Evolutionary conservation across 2,797 vertebrate genomes (phyloP).

Genomic region (Hydrocynus forskahlii): DNA sequence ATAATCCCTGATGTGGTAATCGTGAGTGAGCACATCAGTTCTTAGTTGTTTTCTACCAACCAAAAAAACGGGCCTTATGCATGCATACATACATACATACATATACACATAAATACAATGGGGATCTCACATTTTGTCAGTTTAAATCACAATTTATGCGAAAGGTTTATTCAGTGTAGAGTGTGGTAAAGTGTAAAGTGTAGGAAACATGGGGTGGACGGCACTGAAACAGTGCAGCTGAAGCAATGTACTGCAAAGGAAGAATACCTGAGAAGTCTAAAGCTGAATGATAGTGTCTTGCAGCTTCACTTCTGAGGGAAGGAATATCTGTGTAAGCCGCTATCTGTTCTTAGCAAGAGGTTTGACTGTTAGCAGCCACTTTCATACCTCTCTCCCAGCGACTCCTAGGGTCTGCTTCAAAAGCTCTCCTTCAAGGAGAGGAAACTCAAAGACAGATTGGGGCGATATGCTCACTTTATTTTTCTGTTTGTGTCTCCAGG

Average conservation of each 20-base stretch:
- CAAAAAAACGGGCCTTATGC: too few species aligned
- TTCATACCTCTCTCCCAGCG: conserved; percentile 17
- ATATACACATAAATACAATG: too few species aligned
- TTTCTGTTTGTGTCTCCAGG: conserved; percentile 29
- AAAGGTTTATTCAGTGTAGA: background rate
- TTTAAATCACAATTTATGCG: too few species aligned
- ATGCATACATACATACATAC: too few species aligned
- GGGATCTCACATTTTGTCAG: too few species aligned
- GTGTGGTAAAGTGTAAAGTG: background rate
- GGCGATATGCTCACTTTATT: conserved; percentile 30
- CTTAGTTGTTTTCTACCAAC: too few species aligned
- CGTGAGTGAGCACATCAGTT: too few species aligned
- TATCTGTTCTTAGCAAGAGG: conserved; percentile 17
- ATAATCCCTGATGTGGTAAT: too few species aligned
- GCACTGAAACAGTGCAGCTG: background rate
- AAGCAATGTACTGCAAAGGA: background rate
- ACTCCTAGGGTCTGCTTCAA: conserved; percentile 22
- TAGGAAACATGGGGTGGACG: background rate
- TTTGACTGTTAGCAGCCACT: conserved; percentile 9
- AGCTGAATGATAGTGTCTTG: background rate
- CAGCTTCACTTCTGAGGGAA: conserved; percentile 4
- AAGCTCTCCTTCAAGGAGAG: conserved; percentile 13
- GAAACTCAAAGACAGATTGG: conserved; percentile 25
- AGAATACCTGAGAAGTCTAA: background rate
- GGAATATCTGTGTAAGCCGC: conserved; percentile 3